Conservation (phyloP, 2,113 vertebrate species). For the Zosterops borbonicus region DNA sequence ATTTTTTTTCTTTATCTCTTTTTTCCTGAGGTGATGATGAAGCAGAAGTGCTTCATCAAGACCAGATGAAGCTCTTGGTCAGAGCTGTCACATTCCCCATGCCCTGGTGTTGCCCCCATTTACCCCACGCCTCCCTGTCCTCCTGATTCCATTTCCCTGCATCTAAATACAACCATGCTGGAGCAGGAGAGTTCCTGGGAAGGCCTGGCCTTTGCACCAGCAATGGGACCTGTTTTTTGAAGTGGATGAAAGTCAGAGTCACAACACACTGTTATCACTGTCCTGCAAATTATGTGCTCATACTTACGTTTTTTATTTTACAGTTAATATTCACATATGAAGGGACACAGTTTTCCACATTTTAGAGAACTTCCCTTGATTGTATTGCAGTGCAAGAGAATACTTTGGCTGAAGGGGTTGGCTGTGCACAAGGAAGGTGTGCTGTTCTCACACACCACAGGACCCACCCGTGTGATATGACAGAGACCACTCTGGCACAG, state of each 20-base stretch:
- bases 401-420: neutral
- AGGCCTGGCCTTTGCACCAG: neutral
- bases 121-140: neutral
- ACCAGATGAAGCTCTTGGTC: neutral
- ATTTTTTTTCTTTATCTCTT: neutral
- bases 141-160: neutral
- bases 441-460: rapidly evolving
- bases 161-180: neutral
- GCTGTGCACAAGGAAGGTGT: neutral
- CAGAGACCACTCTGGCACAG: rapidly evolving
- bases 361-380: neutral
- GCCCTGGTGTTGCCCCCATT: neutral
- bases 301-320: neutral
- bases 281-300: neutral
- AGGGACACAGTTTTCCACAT: neutral
- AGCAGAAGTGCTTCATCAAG: neutral
- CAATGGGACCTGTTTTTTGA: neutral
- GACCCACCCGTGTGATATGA: neutral
- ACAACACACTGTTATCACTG: neutral
- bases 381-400: neutral
- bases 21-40: neutral
- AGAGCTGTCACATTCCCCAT: neutral
- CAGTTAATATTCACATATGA: neutral
- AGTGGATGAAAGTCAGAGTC: neutral
- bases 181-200: neutral